Base-by-base conservation (phyloP, 2,113 vertebrate genomes). In the Anoura caudifer region DNA sequence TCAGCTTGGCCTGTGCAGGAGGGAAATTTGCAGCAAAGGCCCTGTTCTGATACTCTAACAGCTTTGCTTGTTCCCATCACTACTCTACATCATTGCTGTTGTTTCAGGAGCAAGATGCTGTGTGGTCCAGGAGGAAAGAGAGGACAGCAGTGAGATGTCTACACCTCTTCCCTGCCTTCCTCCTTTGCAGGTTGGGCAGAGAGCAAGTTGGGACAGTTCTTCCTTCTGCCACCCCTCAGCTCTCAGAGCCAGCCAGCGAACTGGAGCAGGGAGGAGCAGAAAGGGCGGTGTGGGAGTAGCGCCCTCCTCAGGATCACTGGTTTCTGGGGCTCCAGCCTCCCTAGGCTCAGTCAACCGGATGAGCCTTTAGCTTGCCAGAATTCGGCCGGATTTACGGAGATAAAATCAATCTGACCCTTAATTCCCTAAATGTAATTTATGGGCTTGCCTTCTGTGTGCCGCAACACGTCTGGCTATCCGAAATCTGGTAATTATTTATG, bases 331-430 rank as follows among this genome's bases (percentile, higher is more conserved):
- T 84, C 69, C 10, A 12, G 22, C 38, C 33, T 95, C 77, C 59
- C 31, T 43, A 89, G 95, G 43, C 90, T 94, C 96, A 93, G 94
- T 77, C 90, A 72, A 82, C 96, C 84, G 90, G 95, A 98, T 97
- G 96, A 86, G 61, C 77, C 96, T 73, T 87, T 90, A 95, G 87
- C 92, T 93, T 52, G 54, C 84, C 12, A 77, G 96, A 91, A 97
- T 97, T 76, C 36, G 72, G 94, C 88, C 22, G 28, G 95, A 89
- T 96, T 94, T 95, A 82, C 73, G 61, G 94, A 98, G 97, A 98
- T 97, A 97, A 96, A n/a, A 97, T 96, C 97, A 96, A 96, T 80
- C 94, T 96, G 97, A 98, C 96, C 97, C 94, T 97, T 97, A 97
- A 98, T 95, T 98, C 96, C 96, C 76, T 56, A 89, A 86, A 96